Conservation (phyloP, 2,113 vertebrate genomes). For the Balaenoptera acutorostrata region DNA sequence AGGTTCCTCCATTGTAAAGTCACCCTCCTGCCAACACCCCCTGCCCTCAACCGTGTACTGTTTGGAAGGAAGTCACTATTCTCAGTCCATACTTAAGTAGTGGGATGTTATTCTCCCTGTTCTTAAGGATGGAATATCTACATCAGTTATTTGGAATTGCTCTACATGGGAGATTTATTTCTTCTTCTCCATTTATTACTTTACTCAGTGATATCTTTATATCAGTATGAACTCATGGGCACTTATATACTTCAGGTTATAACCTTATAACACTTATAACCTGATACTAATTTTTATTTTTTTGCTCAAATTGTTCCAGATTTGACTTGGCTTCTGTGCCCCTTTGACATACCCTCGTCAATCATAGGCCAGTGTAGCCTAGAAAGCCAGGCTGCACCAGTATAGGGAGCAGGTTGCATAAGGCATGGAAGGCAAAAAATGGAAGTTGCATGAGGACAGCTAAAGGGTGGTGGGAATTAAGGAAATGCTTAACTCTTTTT, state of each 20-base stretch:
- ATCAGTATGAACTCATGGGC: neutral
- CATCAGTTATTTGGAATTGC: neutral
- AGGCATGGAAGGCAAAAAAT: neutral
- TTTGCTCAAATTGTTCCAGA: neutral
- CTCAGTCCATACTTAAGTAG: neutral
- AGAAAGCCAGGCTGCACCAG: neutral
- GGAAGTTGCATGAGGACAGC: neutral
- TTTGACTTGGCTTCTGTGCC: neutral
- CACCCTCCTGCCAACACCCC: neutral
- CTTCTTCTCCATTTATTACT: neutral
- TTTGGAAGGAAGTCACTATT: neutral
- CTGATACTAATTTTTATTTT: neutral
- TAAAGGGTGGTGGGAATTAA: neutral
- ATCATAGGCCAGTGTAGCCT: neutral
- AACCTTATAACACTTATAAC: neutral
- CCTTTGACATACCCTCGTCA: neutral
- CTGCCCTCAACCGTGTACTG: neutral
- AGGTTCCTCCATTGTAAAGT: neutral
- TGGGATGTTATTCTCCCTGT: neutral
- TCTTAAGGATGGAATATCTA: neutral
- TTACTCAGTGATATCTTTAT: neutral
- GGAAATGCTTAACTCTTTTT: neutral
- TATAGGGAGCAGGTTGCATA: neutral
- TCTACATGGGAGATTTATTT: neutral
- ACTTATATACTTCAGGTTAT: conserved; percentile 2